Evolutionary conservation across 64 coral and sea anemone genomes (phyloP), one percentile per base, ranked within the genome.

Genomic region (Montipora capricornis): DNA sequence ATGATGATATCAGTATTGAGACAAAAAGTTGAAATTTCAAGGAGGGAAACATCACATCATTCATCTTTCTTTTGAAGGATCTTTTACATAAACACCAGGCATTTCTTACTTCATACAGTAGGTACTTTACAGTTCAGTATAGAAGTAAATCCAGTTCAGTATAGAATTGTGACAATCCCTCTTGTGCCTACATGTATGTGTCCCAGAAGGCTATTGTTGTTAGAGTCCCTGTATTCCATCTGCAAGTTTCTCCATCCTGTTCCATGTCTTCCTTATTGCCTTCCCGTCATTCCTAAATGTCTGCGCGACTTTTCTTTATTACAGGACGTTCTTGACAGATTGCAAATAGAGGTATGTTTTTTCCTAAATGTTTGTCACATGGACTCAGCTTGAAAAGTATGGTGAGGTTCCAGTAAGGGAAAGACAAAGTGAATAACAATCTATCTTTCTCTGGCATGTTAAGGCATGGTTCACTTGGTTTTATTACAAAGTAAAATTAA

Each of bases 311-410:
- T 71, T 78, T 82, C 44, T 64, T 92, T 73, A n/a, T 82, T 98
- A 16, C 85, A 99, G 96, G 96, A 95, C 47, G 93, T 95, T 55
- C 80, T 98, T 78, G 96, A 98, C 57, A 90, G 76, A 83, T 51
- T 98, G 57, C 92, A 89, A 89, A 83, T 95, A 73, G 88, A 98
- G 96, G 96, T 98, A 89, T 47, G 88, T 26, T 10, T 70, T 46
- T 69, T 46, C 48, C 17, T 15, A 24, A 1, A 19, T 46, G 37
- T 86, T 55, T 5, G 52, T 55, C 52, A 55, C 52, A 55, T 55
- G 14, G 15, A 64, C 61, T 64, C 11, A 15, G 14, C 61, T 15
- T 64, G 3, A 64, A 64, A 7, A 16, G 8, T 19, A 64, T 64
- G 14, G 9, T 64, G 10, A 12, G 0, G 4, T 64, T 64, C 3